phyloP scores from a whole-genome alignment of 2,797 vertebrate genomes.

The Enteromius viviparus region DNA sequence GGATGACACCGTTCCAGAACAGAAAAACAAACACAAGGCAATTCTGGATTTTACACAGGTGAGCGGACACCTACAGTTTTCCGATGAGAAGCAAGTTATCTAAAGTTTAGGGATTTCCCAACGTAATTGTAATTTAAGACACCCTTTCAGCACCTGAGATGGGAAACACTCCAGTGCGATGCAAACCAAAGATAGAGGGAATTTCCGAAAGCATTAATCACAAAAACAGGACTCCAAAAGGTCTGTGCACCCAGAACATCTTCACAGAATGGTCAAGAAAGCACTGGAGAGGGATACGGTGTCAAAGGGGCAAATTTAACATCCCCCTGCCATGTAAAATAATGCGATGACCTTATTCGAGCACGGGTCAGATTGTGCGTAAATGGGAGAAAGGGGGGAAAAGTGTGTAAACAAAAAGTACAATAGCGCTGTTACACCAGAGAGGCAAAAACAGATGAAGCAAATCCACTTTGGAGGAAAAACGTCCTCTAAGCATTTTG shows the following conservation, averaged over 20 bases:
- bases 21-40: conserved; percentile 14
- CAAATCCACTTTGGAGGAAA: conserved; percentile 55
- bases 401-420: conserved; percentile 56
- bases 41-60: not conserved
- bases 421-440: conserved; percentile 49
- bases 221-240: not conserved
- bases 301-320: conserved; percentile 51
- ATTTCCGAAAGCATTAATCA: conserved; percentile 63
- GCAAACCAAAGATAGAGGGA: conserved; percentile 64
- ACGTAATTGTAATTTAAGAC: conserved; percentile 68
- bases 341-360: conserved; percentile 58
- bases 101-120: conserved; percentile 57
- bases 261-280: conserved; percentile 8
- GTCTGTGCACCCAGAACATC: conserved; percentile 1
- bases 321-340: conserved; percentile 64
- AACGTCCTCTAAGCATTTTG: conserved; percentile 60
- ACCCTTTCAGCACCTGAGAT: conserved; percentile 63
- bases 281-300: not conserved
- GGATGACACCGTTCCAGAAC: conserved; percentile 12
- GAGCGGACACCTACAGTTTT: not conserved
- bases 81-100: conserved; percentile 32
- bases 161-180: conserved; percentile 65
- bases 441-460: conserved; percentile 54
- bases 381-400: conserved; percentile 41
- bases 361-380: conserved; percentile 49